Base-by-base conservation (phyloP, 2,888 invertebrate species). In the Pteria penguin region DNA sequence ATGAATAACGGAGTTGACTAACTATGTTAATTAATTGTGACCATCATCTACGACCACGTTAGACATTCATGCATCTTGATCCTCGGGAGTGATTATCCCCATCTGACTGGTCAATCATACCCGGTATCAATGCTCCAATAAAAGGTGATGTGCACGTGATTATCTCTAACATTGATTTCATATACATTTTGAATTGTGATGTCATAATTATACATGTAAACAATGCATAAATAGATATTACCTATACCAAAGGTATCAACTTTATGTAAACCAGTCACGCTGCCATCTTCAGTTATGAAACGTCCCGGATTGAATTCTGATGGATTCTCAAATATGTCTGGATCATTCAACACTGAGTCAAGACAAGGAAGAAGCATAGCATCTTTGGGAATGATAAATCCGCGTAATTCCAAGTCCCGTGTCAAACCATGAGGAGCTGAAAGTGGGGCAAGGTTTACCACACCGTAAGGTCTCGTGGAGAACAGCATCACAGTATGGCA, bases 401-500 rank as follows among this genome's bases (percentile, higher is more conserved):
- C 68, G 14, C 57, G 55, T 4, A 29, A 22, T 14, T 29, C 18
- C 14, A 68, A 8, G 11, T 55, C 57, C 24, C n/a, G 4, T 55
- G 14, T 57, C 32, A 33, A 8, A 5, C 27, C 57, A 57, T 68
- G 68, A 2, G 57, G 33, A 1, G 26, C 22, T 2, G 57, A 14
- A 14, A 18, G 11, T 54, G 31, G 32, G 2, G 57, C 57, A 11
- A 68, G 31, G 3, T 29, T 32, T n/a, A 8, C 58, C 0, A 57
- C 14, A 24, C 68, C 4, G 24, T 31, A 22, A 32, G 33, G n/a
- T 27, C 57, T 57, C 3, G n/a, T 57, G 22, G n/a, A 18, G 11
- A 1, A 68, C 68, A 5, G 68, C 62, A 3, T 62, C 45, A 61
- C 62, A 61, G 45, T 31, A 61, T 18, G 62, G 62, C 18, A 71